Conservation (phyloP, 2,797 vertebrate species). For the Hafferia zeledoni region DNA sequence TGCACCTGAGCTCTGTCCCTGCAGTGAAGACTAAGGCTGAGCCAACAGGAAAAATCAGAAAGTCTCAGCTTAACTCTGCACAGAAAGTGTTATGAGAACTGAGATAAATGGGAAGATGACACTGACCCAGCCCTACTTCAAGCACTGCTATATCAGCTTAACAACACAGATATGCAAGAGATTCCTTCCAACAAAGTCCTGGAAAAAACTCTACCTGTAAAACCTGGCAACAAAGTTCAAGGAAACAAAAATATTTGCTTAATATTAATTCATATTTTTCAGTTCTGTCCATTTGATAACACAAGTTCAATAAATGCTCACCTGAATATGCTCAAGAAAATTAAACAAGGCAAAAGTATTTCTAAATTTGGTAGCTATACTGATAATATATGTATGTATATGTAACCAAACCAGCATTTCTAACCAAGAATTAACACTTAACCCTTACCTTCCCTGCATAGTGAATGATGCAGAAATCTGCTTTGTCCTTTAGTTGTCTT, state of each 20-base stretch:
- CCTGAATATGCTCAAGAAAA: background rate
- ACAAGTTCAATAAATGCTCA: background rate
- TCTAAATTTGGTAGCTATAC: background rate
- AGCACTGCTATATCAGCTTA: background rate
- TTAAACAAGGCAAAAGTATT: background rate
- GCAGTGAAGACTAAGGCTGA: background rate
- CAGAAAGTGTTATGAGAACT: background rate
- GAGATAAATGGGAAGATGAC: background rate
- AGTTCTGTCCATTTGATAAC: background rate
- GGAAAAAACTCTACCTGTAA: background rate
- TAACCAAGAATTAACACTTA: background rate
- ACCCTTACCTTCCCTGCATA: slow-evolving; percentile 94
- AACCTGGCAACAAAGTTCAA: background rate
- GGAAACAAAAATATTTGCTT: background rate
- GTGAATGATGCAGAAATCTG: slow-evolving; percentile 96
- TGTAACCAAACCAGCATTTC: background rate
- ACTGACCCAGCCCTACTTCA: background rate
- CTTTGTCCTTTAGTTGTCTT: slow-evolving; percentile 96
- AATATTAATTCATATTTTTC: background rate
- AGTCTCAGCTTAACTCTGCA: background rate
- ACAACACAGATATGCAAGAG: background rate
- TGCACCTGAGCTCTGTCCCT: background rate
- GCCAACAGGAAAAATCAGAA: background rate
- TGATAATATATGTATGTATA: background rate
- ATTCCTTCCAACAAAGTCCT: background rate